These are phyloP conservation scores for Pandemis heparana DNA, from an alignment of 2,888 invertebrate genomes.

Conservation along the genomic window DNA sequence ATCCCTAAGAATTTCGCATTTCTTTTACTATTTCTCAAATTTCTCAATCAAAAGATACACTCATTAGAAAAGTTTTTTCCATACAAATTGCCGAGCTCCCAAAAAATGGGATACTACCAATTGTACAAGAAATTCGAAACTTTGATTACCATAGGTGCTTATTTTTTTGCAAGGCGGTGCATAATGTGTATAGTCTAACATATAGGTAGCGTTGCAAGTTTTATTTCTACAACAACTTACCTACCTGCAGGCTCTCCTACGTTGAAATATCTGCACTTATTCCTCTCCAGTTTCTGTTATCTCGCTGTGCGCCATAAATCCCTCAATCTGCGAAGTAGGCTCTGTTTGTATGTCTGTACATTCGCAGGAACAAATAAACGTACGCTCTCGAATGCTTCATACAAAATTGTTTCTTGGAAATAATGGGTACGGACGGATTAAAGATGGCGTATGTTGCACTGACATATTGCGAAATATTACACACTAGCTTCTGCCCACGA, in stretches of 20 bases:
- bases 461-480: not conserved
- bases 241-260: conserved; percentile 47
- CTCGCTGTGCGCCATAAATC: conserved; percentile 66
- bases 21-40: too few relatives aligned
- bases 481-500: too few relatives aligned
- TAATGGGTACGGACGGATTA: not conserved
- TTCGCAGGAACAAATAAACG: conserved; percentile 26
- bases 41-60: too few relatives aligned
- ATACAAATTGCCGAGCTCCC: too few relatives aligned
- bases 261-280: conserved; percentile 64
- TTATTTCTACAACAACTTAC: not conserved
- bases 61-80: too few relatives aligned
- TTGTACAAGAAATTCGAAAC: too few relatives aligned
- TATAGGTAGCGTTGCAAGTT: too few relatives aligned
- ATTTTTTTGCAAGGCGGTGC: too few relatives aligned
- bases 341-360: conserved; percentile 34
- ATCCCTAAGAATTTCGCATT: too few relatives aligned
- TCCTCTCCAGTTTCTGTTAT: conserved; percentile 60
- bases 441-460: not conserved
- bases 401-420: conserved; percentile 5
- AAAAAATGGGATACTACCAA: too few relatives aligned
- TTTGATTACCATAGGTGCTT: too few relatives aligned
- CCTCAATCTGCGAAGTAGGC: conserved; percentile 53
- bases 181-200: too few relatives aligned
- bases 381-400: conserved; percentile 7